These are phyloP conservation scores for Aleiodes leptofemur DNA, from an alignment of 2,888 invertebrate genomes.

Conservation along the genomic window DNA sequence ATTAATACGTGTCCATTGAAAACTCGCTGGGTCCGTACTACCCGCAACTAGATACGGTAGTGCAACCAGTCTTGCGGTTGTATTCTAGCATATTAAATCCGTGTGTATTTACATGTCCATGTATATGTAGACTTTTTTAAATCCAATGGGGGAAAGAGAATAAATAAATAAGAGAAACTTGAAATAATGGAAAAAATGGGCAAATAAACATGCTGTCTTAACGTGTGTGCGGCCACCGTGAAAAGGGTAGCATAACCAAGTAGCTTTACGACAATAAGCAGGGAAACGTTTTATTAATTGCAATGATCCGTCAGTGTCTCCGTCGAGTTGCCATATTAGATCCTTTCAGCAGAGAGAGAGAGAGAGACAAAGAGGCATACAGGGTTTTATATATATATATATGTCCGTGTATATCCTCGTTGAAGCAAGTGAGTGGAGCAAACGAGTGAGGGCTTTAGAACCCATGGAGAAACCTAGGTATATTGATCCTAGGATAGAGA, in stretches of 20 bases:
- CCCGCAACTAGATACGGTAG: constrained; percentile 31
- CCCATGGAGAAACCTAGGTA: constrained; percentile 44
- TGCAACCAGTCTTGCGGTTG: constrained; percentile 37
- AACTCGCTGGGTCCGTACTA: constrained; percentile 57
- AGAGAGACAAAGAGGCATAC: constrained; percentile 26
- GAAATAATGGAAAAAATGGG: neutral
- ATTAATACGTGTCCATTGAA: constrained; percentile 73
- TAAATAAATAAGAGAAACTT: neutral
- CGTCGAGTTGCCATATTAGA: constrained; percentile 68
- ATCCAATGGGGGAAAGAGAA: too few species aligned
- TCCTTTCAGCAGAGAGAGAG: constrained; percentile 41
- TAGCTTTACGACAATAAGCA: constrained; percentile 72
- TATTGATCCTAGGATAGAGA: constrained; percentile 40
- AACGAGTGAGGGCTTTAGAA: constrained; percentile 41
- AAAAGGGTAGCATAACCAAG: constrained; percentile 70
- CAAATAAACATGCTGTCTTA: constrained; percentile 23
- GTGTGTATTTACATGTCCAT: constrained; percentile 11
- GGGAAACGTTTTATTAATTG: constrained; percentile 74
- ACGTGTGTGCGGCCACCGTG: constrained; percentile 55
- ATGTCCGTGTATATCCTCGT: constrained; percentile 35
- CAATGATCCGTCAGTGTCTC: constrained; percentile 73
- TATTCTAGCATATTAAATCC: constrained; percentile 4
- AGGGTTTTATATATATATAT: constrained; percentile 11
- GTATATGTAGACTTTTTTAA: constrained; percentile 12
- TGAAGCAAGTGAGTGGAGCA: constrained; percentile 36